A percentile compares a stretch with the other conserved stretches of the same genome.
phyloP scores from a whole-genome alignment of 2,797 vertebrate genomes.

The Potorous gilbertii region DNA sequence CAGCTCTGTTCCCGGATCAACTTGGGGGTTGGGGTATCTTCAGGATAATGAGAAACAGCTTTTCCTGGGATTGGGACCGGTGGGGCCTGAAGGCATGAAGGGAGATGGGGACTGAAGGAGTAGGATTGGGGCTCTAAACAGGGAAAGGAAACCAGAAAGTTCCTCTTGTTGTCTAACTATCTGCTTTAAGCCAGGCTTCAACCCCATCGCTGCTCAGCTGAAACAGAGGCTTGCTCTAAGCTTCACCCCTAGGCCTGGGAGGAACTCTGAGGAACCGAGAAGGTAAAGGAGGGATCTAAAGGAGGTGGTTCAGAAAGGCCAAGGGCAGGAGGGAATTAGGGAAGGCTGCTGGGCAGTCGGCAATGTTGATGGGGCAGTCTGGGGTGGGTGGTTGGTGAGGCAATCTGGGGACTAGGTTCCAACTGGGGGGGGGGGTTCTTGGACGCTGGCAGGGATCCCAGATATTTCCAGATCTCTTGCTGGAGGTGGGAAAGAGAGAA shows the following conservation, averaged over 20 bases:
- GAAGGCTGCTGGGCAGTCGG: background rate
- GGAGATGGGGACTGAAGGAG: background rate
- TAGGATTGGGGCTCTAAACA: background rate
- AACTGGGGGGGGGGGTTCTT: background rate
- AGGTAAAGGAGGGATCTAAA: background rate
- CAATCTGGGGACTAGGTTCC: constrained; percentile 16
- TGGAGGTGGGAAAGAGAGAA: constrained; percentile 65
- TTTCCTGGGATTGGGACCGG: constrained; percentile 59
- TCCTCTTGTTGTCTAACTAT: background rate
- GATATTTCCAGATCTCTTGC: constrained; percentile 36
- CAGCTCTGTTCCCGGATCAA: constrained; percentile 64
- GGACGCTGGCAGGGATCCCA: constrained; percentile 59
- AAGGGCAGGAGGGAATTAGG: background rate
- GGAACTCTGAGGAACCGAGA: background rate
- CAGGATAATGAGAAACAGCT: constrained; percentile 31
- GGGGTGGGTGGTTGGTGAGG: background rate
- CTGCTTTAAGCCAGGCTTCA: background rate
- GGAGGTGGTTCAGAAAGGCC: background rate
- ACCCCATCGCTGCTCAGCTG: background rate
- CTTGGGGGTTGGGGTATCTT: constrained; percentile 64
- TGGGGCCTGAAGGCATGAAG: background rate
- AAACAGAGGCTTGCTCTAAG: constrained; percentile 3
- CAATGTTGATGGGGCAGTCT: constrained; percentile 26
- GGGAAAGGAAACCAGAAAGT: background rate
- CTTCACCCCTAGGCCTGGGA: background rate